Evolutionary conservation across 2,113 vertebrate species (phyloP).

Genomic region (Erythrocercus mccallii): DNA sequence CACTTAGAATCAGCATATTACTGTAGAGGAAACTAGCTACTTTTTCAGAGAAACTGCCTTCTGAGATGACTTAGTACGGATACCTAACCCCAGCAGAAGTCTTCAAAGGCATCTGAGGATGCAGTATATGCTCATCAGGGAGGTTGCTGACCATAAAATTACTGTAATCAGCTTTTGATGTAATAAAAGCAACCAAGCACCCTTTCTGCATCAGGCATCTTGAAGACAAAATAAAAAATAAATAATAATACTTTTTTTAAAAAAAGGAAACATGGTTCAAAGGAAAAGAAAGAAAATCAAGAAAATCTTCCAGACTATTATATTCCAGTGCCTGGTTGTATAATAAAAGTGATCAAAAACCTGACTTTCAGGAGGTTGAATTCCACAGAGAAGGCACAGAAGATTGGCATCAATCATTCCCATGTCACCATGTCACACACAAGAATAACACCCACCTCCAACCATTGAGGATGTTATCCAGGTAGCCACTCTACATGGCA

Average conservation of each 20-base stretch:
- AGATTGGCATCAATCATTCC: neutral
- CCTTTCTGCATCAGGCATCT: neutral
- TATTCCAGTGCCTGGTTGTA: neutral
- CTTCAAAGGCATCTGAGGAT: neutral
- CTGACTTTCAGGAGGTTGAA: neutral
- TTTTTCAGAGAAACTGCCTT: neutral
- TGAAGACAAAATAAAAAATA: neutral
- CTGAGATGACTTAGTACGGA: neutral
- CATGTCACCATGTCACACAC: neutral
- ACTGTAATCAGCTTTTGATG: neutral
- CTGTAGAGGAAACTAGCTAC: neutral
- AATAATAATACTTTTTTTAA: too few species aligned
- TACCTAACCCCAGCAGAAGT: neutral
- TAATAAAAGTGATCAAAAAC: neutral
- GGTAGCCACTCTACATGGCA: neutral
- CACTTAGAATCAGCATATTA: neutral
- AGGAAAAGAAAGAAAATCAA: neutral
- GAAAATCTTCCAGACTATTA: neutral
- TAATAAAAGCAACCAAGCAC: neutral
- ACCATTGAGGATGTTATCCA: neutral
- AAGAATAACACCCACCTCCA: neutral
- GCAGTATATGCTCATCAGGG: neutral
- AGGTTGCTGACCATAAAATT: neutral
- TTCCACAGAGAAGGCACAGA: neutral
- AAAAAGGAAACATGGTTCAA: too few species aligned